Percentiles rank a stretch among this genome's conserved stretches.
phyloP scores from a whole-genome alignment of 2,113 vertebrate genomes.

The Symphodus melops region DNA sequence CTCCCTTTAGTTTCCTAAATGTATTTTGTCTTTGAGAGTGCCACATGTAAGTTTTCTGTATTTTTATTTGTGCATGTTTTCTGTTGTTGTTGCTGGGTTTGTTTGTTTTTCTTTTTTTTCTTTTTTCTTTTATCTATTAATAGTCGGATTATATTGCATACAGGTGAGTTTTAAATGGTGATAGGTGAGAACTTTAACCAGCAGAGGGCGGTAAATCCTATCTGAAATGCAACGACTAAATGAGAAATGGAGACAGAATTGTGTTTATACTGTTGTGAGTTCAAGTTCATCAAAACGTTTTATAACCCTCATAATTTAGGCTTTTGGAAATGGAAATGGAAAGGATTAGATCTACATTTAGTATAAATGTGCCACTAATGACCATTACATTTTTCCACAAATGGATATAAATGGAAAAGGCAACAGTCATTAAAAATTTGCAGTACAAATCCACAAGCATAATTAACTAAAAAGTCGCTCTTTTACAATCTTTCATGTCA shows the following conservation, averaged over 20 bases:
- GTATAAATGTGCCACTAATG: constrained; percentile 30
- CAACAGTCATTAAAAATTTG: neutral
- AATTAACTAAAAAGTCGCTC: constrained; percentile 7
- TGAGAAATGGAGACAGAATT: neutral
- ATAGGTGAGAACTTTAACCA: constrained; percentile 2
- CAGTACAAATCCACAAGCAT: constrained; percentile 1
- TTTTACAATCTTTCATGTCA: constrained; percentile 9
- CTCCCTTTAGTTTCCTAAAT: no score
- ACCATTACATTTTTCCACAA: constrained; percentile 25
- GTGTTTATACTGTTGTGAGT: constrained; percentile 10
- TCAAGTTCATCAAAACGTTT: constrained; percentile 32
- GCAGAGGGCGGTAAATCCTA: constrained; percentile 51
- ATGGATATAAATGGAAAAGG: constrained; percentile 23
- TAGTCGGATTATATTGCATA: no score
- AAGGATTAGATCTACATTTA: constrained; percentile 31
- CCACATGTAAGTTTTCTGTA: no score
- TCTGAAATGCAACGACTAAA: constrained; percentile 3
- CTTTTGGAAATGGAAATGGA: constrained; percentile 32
- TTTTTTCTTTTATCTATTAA: no score
- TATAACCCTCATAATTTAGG: constrained; percentile 21
- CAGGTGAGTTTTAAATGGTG: neutral
- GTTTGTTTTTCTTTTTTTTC: no score
- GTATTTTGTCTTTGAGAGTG: no score
- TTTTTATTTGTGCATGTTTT: no score
- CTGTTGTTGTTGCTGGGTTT: no score